Percentiles rank a stretch among this genome's conserved stretches.
phyloP scores from a whole-genome alignment of 1,140 invertebrate genomes.

The Anthonomus grandis region DNA sequence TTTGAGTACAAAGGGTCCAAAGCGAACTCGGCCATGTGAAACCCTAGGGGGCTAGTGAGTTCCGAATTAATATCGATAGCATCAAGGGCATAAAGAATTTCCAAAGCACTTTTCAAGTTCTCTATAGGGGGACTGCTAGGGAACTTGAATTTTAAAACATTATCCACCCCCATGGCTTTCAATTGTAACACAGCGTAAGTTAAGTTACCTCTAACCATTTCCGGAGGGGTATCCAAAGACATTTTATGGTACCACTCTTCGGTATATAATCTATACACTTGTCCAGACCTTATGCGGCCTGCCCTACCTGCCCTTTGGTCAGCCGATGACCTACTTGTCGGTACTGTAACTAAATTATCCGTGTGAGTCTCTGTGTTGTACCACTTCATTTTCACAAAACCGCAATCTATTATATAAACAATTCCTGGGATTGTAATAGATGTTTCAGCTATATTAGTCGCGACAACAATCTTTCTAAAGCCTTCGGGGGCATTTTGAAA shows the following conservation, averaged over 20 bases:
- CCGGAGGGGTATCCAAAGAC: slow-evolving; percentile 71
- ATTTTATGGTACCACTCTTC: slow-evolving; percentile 77
- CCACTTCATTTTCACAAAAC: slow-evolving; percentile 94
- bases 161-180: slow-evolving; percentile 93
- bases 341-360: slow-evolving; percentile 80
- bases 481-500: slow-evolving; percentile 75
- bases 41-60: slow-evolving; percentile 78
- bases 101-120: slow-evolving; percentile 81
- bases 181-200: slow-evolving; percentile 84
- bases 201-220: slow-evolving; percentile 90
- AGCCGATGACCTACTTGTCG: slow-evolving; percentile 86
- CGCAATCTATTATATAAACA: slow-evolving; percentile 92
- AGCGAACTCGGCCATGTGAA: slow-evolving; percentile 90
- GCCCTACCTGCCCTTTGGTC: slow-evolving; percentile 89
- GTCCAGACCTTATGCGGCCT: slow-evolving; percentile 80
- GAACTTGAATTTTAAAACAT: slow-evolving; percentile 80
- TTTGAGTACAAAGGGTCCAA: slow-evolving; percentile 84
- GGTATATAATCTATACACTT: slow-evolving; percentile 72
- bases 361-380: slow-evolving; percentile 82
- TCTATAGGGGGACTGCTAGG: slow-evolving; percentile 85
- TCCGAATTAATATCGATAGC: slow-evolving; percentile 78
- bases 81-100: slow-evolving; percentile 83
- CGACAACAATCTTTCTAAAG: slow-evolving; percentile 86
- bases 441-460: slow-evolving; percentile 98
- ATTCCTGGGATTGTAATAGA: slow-evolving; percentile 86